phyloP scores from a whole-genome alignment of 1,140 invertebrate species.

The Hestina assimilis region DNA sequence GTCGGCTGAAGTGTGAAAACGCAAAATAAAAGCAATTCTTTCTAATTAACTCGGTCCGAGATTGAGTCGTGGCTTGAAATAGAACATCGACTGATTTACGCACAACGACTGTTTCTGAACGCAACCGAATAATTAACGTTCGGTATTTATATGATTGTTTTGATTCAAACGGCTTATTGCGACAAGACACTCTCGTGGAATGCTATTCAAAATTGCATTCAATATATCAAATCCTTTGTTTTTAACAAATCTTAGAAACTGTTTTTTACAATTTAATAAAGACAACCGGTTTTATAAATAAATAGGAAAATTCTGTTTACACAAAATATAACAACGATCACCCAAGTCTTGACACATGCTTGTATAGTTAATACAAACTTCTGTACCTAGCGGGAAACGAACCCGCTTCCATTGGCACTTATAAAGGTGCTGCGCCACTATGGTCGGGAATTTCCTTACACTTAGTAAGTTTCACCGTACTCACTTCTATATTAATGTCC shows the following conservation, averaged over 20 bases:
- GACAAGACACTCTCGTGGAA: slow-evolving; percentile 45
- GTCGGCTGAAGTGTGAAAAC: slow-evolving; percentile 63
- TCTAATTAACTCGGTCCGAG: slow-evolving; percentile 70
- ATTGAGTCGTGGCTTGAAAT: slow-evolving; percentile 62
- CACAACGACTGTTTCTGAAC: slow-evolving; percentile 60
- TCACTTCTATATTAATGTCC: too few species aligned
- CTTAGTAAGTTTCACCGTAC: too few species aligned
- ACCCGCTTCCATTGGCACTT: too few species aligned
- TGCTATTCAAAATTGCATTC: slow-evolving; percentile 21
- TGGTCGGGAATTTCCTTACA: too few species aligned
- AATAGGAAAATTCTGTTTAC: too few species aligned
- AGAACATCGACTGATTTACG: slow-evolving; percentile 67
- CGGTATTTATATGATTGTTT: slow-evolving; percentile 74
- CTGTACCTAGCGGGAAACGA: too few species aligned
- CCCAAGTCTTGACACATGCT: too few species aligned
- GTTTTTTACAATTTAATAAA: too few species aligned
- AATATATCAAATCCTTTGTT: slow-evolving; percentile 4
- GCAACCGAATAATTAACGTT: slow-evolving; percentile 70
- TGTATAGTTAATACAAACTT: too few species aligned
- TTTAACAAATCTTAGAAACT: not conserved
- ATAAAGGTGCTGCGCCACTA: too few species aligned
- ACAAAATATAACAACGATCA: too few species aligned
- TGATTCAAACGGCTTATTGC: slow-evolving; percentile 61
- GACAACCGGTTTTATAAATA: too few species aligned
- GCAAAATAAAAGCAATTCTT: slow-evolving; percentile 77